Evolutionary conservation across 2,888 invertebrate genomes (phyloP).

Genomic region (Elysia crispata): DNA sequence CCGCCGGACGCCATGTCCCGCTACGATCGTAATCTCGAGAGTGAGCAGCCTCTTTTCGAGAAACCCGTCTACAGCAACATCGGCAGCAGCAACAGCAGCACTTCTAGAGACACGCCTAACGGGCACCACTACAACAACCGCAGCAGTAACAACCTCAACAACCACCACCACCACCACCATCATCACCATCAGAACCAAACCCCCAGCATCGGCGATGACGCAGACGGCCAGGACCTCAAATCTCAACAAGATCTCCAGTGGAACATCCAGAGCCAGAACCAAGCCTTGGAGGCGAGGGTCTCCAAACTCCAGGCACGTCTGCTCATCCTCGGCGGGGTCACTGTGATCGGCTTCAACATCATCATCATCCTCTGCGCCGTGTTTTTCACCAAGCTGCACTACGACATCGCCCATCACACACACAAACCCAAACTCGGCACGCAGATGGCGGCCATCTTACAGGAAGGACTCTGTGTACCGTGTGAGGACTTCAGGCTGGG

Average conservation of each 20-base stretch:
- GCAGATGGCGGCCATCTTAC: constrained; percentile 66
- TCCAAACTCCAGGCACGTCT: constrained; percentile 57
- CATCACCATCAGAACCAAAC: not conserved
- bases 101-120: not conserved
- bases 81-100: constrained; percentile 34
- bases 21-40: constrained; percentile 37
- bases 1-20: constrained; percentile 10
- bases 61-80: constrained; percentile 3
- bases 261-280: not conserved
- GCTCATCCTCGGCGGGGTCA: constrained; percentile 60
- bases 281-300: constrained; percentile 44
- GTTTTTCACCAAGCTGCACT: constrained; percentile 66
- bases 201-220: not conserved
- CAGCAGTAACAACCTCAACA: not conserved
- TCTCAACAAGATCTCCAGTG: not conserved
- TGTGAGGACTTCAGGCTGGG: constrained; percentile 67
- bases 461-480: constrained; percentile 68
- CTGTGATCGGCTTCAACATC: constrained; percentile 62
- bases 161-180: constrained; percentile 14
- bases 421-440: constrained; percentile 72
- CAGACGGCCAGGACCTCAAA: not conserved
- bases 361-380: constrained; percentile 65
- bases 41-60: constrained; percentile 38
- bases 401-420: constrained; percentile 65
- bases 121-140: not conserved